Evolutionary conservation across 2,797 vertebrate species (phyloP).

Genomic region (Monodelphis domestica): DNA sequence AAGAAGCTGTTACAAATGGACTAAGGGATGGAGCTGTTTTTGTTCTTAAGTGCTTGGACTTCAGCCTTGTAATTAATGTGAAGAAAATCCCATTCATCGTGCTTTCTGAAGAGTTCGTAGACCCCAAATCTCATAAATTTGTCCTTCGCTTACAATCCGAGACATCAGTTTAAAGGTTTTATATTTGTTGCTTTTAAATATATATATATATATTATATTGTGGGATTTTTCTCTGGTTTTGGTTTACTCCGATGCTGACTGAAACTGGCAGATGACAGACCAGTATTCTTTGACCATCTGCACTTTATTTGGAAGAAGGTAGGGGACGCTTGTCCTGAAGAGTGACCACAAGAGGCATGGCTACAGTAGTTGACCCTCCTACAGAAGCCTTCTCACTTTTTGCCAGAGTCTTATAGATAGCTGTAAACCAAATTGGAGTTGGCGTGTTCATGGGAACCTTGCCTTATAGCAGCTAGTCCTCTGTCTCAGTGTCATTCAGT

Average conservation of each 20-base stretch:
- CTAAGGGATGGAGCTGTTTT: slow-evolving; percentile 92
- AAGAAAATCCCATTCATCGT: slow-evolving; percentile 95
- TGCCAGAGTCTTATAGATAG: slow-evolving; percentile 64
- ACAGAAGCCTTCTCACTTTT: slow-evolving; percentile 55
- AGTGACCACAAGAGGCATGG: slow-evolving; percentile 69
- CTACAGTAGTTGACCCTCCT: slow-evolving; percentile 69
- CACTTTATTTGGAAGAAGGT: slow-evolving; percentile 85
- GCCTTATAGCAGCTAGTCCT: slow-evolving; percentile 55
- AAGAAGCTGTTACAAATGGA: slow-evolving; percentile 93
- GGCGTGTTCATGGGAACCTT: slow-evolving; percentile 63
- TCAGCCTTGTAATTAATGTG: slow-evolving; percentile 93
- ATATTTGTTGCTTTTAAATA: slow-evolving; percentile 77
- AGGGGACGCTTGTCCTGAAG: slow-evolving; percentile 66
- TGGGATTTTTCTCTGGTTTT: slow-evolving; percentile 75
- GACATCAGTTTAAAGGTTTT: slow-evolving; percentile 91
- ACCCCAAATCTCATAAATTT: slow-evolving; percentile 97
- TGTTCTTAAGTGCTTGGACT: slow-evolving; percentile 94
- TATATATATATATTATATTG: slow-evolving; percentile 50
- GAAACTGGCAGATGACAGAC: slow-evolving; percentile 84
- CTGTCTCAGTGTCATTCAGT: accelerated
- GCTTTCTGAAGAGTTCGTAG: slow-evolving; percentile 94
- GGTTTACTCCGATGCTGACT: slow-evolving; percentile 79
- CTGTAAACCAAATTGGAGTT: slow-evolving; percentile 62
- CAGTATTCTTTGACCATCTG: slow-evolving; percentile 85
- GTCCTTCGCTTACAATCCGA: slow-evolving; percentile 96